Base-by-base conservation (phyloP, 2,113 vertebrate genomes). In the Ivindomyrus marchei region DNA sequence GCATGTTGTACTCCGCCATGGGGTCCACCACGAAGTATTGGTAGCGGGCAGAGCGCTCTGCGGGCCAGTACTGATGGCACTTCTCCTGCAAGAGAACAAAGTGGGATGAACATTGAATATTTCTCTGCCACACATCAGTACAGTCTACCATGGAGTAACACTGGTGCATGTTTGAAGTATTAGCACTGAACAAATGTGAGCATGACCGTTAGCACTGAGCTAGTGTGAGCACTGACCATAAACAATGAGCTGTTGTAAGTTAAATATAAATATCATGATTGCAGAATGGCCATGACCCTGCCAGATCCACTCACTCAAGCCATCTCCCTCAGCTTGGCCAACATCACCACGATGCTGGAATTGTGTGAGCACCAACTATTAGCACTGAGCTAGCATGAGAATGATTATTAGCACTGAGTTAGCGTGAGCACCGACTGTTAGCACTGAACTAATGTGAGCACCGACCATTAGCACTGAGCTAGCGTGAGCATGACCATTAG, bases 1-100 rank as follows among this genome's bases (percentile, higher is more conserved):
- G 98, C 98, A 99, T 99, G 95, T 98, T 99, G 96, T 99, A 99
- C 92, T 99, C 98, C 0, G 98, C 98, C 98, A 99, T 99, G 0
- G 98, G 98, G 91, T 99, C 98, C 91, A 99, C 98, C 5, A 99
- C 98, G 0, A 99, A 99, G 94, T 99, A 99, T 93, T 99, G 98
- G 95, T 98, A 99, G 8, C 98, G 97, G 62, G 98, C 98, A 27
- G 98, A 99, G 89, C 97, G 97, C 92, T 99, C 98, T 0, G 98
- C 97, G 0, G 98, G 98, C 98, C 98, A 99, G 95, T 99, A 99
- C 95, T 99, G 98, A 91, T 99, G 98, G 91, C 98, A 99, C 92
- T 99, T 99, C 91, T 99, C 98, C 98, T 99, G 70, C 6, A 52
- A 87, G 85, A 50, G 56, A 6, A 62, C 24, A 62, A 62, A 9